Evolutionary conservation across 2,888 invertebrate species (phyloP).

Genomic region (Hedychridium roseum): DNA sequence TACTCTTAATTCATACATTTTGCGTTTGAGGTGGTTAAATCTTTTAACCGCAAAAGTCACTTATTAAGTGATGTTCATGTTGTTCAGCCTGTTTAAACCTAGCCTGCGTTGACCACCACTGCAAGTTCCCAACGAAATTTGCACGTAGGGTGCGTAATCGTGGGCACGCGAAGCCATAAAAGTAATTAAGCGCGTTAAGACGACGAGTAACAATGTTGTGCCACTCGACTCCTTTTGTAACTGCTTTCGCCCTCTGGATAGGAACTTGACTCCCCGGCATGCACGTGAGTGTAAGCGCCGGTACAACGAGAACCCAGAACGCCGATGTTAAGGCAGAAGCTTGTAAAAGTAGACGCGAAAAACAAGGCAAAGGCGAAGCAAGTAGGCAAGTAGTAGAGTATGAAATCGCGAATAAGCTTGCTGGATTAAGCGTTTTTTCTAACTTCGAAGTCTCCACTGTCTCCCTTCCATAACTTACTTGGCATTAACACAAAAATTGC

Average conservation of each 20-base stretch:
- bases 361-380: not conserved
- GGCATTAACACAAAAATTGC: no score
- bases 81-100: no score
- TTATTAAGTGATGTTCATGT: no score
- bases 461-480: no score
- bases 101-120: no score
- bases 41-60: no score
- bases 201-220: constrained; percentile 35
- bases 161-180: constrained; percentile 37
- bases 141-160: constrained; percentile 24
- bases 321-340: not conserved
- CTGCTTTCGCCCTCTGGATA: constrained; percentile 16
- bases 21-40: no score
- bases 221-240: constrained; percentile 31
- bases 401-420: no score
- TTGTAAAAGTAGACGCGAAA: not conserved
- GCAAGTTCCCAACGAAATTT: constrained; percentile 8
- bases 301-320: not conserved
- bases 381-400: not conserved
- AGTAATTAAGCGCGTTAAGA: constrained; percentile 47
- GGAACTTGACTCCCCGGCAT: constrained; percentile 22
- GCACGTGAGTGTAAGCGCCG: not conserved
- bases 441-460: no score
- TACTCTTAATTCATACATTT: no score
- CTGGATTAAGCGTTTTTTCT: no score